A percentile compares a stretch with the other conserved stretches of the same genome.
Conservation (phyloP, 92 coral and sea anemone species). For the Epizoanthus stellaris region DNA sequence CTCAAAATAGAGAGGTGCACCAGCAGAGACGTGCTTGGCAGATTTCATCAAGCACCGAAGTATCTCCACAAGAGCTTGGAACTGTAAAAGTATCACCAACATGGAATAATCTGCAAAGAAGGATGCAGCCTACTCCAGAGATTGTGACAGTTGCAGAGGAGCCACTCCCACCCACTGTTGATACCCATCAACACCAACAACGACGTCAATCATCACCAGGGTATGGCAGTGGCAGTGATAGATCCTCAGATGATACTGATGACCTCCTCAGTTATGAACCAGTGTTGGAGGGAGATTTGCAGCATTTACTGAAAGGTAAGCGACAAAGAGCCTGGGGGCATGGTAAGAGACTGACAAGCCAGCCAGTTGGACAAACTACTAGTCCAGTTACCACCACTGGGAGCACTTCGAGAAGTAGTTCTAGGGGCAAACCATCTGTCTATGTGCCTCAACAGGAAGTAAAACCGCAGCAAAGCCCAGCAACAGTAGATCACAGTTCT, state of each 20-base stretch:
- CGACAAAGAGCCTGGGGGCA: not conserved
- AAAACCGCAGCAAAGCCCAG: conserved; percentile 18
- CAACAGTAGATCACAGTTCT: not conserved
- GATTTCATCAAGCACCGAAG: conserved; percentile 17
- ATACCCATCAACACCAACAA: not conserved
- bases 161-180: not conserved
- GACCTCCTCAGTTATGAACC: conserved; percentile 86
- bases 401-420: conserved; percentile 26
- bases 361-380: not conserved
- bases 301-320: conserved; percentile 52
- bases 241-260: conserved; percentile 80
- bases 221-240: conserved; percentile 1
- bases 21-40: not conserved
- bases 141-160: conserved; percentile 21
- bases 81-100: too few relatives aligned
- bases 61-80: not conserved
- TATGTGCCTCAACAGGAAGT: conserved; percentile 36
- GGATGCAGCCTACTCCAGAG: not conserved
- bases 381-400: conserved; percentile 19
- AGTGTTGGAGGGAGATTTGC: conserved; percentile 74
- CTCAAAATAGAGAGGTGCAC: conserved; percentile 10
- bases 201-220: not conserved
- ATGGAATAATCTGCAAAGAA: too few relatives aligned
- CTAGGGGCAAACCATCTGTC: conserved; percentile 6
- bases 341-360: conserved; percentile 7